Base-by-base conservation (phyloP, 2,888 invertebrate genomes). In the Patella depressa region DNA sequence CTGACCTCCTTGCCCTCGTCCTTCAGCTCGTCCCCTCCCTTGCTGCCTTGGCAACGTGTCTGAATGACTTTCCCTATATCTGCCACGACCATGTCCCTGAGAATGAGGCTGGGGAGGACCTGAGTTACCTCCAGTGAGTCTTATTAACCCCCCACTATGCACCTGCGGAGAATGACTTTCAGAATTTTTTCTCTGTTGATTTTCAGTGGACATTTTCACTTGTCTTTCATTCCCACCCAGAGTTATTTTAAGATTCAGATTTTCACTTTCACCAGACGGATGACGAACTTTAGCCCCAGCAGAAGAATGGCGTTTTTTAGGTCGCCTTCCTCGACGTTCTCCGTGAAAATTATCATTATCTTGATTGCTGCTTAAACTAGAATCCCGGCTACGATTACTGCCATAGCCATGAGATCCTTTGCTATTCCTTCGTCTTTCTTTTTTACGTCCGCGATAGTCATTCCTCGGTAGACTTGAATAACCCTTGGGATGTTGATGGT, bases 331-430 rank as follows among this genome's bases (percentile, higher is more conserved):
- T 5, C 70, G 79, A 72, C 76, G 79, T 80, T 76, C 80, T 24
- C 73, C 29, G 12, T 71, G 79, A 81, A 79, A 82, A 9, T 57
- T 24, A 17, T 71, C 76, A 19, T 79, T 79, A 24, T 80, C 79
- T 15, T 70, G 77, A 29, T 78, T 79, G 79, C 87, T 87, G 24
- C 84, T 82, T 11, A 85, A 80, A 78, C 87, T 87, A 14, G 87
- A 85, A 54, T 85, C 85, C 15, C 85, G 74, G 76, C 84, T 84
- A 69, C 83, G 77, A 34, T 83, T 80, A 71, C 84, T 81, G 53
- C 78, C 70, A 59, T 75, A 75, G 76, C 80, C 79, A 55, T 82
- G 69, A 72, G 80, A 71, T 73, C 79, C 55, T 12, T 77, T 72
- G 17, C 74, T 45, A 19, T 53, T 72, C 45, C 73, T 70, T 59